These are phyloP conservation scores for Hoplostethus mediterraneus DNA, from an alignment of 2,797 vertebrate genomes.

Conservation along the genomic window DNA sequence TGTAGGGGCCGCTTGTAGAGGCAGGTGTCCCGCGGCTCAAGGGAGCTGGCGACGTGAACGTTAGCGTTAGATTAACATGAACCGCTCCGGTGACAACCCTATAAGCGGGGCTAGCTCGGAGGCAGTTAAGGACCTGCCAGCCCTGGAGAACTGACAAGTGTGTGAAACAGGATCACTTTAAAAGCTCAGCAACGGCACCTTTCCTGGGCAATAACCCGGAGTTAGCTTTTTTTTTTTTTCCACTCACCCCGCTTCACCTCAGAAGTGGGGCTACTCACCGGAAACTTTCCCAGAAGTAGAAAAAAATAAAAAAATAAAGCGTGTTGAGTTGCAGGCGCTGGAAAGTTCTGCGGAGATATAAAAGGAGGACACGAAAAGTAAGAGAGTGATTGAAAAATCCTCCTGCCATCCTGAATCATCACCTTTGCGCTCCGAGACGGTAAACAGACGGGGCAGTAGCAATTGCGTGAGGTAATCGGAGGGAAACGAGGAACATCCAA, in stretches of 20 bases:
- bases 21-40: constrained; percentile 51
- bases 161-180: constrained; percentile 82
- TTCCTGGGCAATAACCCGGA: constrained; percentile 67
- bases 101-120: constrained; percentile 69
- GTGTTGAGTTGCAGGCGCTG: neutral
- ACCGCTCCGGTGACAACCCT: constrained; percentile 70
- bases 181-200: constrained; percentile 70
- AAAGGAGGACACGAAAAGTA: constrained; percentile 2
- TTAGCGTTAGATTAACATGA: constrained; percentile 75
- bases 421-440: constrained; percentile 37
- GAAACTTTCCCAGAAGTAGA: constrained; percentile 36
- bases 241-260: constrained; percentile 66
- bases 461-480: constrained; percentile 64
- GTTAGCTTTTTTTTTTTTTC: constrained; percentile 29
- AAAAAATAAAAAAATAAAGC: too few relatives aligned
- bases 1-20: too few relatives aligned
- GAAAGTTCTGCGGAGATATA: constrained; percentile 15
- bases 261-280: constrained; percentile 37
- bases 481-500: constrained; percentile 60
- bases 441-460: constrained; percentile 57
- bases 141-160: constrained; percentile 77
- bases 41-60: constrained; percentile 50
- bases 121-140: constrained; percentile 74
- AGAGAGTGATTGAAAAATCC: constrained; percentile 66
- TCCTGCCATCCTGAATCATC: constrained; percentile 66